Conservation (phyloP, 2,797 vertebrate genomes). For the Merluccius polli region DNA sequence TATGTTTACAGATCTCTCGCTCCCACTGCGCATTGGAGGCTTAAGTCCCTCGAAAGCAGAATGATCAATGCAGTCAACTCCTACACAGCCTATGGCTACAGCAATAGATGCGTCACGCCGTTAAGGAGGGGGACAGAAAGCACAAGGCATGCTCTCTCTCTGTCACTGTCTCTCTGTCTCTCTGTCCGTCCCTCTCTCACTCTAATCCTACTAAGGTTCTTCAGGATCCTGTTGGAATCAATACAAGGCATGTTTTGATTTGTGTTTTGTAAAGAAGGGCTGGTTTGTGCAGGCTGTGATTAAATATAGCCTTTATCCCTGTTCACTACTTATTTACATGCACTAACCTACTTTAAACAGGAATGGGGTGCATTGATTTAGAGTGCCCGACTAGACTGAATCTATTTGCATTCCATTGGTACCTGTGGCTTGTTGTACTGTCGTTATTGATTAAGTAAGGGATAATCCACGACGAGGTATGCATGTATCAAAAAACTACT, state of each 20-base stretch:
- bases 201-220: slow-evolving; percentile 5
- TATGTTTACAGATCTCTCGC: slow-evolving; percentile 34
- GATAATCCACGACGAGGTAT: too few species aligned
- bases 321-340: background rate
- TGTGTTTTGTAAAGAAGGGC: slow-evolving; percentile 34
- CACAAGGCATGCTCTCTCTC: slow-evolving; percentile 34
- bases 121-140: slow-evolving; percentile 45
- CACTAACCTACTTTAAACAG: background rate
- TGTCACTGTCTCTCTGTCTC: background rate
- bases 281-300: slow-evolving; percentile 21
- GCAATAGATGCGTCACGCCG: slow-evolving; percentile 42
- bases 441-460: background rate
- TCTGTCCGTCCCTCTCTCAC: slow-evolving; percentile 19
- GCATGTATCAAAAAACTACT: too few species aligned
- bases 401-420: background rate
- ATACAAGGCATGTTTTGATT: background rate
- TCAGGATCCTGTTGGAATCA: background rate
- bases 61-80: slow-evolving; percentile 58
- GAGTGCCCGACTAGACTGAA: background rate
- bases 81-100: slow-evolving; percentile 54
- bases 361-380: slow-evolving; percentile 1
- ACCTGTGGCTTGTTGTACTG: background rate
- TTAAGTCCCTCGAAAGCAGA: slow-evolving; percentile 38
- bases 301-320: background rate
- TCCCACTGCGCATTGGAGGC: slow-evolving; percentile 18